Evolutionary conservation across 2,797 vertebrate species (phyloP), one percentile per base, ranked within the genome.

Genomic region (Heliangelus exortis): DNA sequence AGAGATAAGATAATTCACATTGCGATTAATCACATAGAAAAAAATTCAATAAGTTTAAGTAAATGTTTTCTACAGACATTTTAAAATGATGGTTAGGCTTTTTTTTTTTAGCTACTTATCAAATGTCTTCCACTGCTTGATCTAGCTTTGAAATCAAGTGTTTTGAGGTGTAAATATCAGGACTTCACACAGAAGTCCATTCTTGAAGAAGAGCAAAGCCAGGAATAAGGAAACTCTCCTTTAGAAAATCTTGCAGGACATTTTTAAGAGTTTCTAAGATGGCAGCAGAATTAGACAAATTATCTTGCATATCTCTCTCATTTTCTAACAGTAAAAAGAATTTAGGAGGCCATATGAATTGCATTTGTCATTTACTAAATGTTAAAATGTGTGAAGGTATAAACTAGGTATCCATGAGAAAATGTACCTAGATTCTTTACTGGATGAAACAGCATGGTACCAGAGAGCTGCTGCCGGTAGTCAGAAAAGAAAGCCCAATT

Each of bases 141-240:
- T 79, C 71, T 53, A 73, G 71, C 82, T 94, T 93, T 93, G 63
- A 89, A 96, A 94, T 93, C 53, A 86, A 66, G 33, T 86, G 74
- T 74, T 94, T 95, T 78, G 25, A 95, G 79, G 63, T 82, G 12
- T 25, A 92, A 89, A 61, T 84, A 93, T 47, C 34, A 1, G 3
- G 59, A 93, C 55, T 75, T 87, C 72, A 83, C 51, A 47, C 41
- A 58, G 45, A 91, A 95, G 68, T 91, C 87, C 82, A 68, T 91
- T 84, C 89, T 11, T 89, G 68, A 75, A 91, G 66, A 89, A 85
- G 45, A 45, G 5, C 34, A 63, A 33, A 87, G 29, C 79, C 77
- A 77, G 16, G 26, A 89, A 73, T 48, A 88, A 79, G 74, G 57
- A 95, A 79, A 57, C 20, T 74, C 53, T 76, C 31, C 88, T 45